These are phyloP conservation scores for Abscondita cerata DNA, from an alignment of 2,888 invertebrate species.

Conservation along the genomic window DNA sequence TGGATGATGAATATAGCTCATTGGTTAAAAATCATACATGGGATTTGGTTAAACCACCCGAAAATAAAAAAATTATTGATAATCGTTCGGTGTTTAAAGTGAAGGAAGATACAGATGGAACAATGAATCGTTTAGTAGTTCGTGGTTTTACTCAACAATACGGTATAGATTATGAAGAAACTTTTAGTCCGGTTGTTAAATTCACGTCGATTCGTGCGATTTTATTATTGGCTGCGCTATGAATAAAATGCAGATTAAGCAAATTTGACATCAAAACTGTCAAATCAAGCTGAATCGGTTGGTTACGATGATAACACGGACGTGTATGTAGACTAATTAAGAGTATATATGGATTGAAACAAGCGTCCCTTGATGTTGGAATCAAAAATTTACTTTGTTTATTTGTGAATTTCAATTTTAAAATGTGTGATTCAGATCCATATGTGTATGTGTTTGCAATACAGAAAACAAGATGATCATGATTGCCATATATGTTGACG, in stretches of 20 bases:
- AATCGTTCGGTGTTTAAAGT: background rate
- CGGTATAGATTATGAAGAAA: constrained; percentile 1
- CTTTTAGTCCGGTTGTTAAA: constrained; percentile 1
- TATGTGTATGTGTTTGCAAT: background rate
- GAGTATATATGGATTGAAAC: background rate
- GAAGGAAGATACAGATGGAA: constrained; percentile 3
- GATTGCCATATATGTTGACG: background rate
- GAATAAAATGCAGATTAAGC: constrained; percentile 1
- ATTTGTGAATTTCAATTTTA: constrained; percentile 3
- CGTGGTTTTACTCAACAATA: constrained; percentile 1
- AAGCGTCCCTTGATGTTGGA: background rate
- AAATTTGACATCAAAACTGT: background rate
- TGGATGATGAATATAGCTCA: background rate
- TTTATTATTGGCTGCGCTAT: background rate
- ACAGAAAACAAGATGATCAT: background rate
- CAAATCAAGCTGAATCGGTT: background rate
- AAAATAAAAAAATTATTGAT: no score
- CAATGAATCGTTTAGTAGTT: background rate
- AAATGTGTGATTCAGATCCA: background rate
- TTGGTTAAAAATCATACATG: background rate
- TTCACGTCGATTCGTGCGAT: background rate
- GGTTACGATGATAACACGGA: background rate
- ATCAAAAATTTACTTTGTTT: background rate
- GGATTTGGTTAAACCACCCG: no score
- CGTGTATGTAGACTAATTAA: constrained; percentile 8